Evolutionary conservation across 2,113 vertebrate genomes (phyloP), one percentile per base, ranked within the genome.

Genomic region (Oplegnathus fasciatus): DNA sequence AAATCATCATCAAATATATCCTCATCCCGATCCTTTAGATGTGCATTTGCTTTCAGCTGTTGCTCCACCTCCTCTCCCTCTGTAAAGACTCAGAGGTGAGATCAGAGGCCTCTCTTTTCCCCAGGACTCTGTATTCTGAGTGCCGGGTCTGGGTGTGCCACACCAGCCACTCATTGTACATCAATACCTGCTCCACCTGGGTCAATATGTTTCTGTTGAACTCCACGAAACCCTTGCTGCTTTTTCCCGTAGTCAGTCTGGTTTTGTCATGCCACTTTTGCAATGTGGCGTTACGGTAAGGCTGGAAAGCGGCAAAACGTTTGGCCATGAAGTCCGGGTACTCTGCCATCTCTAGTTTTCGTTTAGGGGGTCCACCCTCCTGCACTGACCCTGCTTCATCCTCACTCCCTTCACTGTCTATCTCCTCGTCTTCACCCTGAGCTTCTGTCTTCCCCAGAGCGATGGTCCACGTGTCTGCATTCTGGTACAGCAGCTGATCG

Each of bases 1-100:
- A 99, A 99, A 79, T 99, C 98, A 32, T 99, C 98, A 40, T 99
- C 98, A 73, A 98, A 99, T 82, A 99, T 96, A 91, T 99, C 97
- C 93, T 97, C 96, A 61, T 95, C 86, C 65, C 90, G 34, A 67
- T 98, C 97, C 92, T 98, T 99, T 44, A 98, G 94, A 79, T 99
- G 98, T 0, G 89, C 80, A 86, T 98, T 98, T 55, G 96, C 94
- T 74, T 96, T 96, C 20, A 94, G 83, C 62, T 94, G 40, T 9
- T 91, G 95, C 34, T 96, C 91, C 0, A 82, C 80, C 42, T 58
- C 84, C 40, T 86, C 78, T 26, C 55, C 91, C 1, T 84, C 89
- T 0, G 2, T 0, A 1, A 26, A 13, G 65, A 40, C 26, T 90
- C 82, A 0, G 75, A 6, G 8, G 26, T 0, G 15, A 60, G 9